phyloP scores from a whole-genome alignment of 2,797 vertebrate species.

The Melanotaenia trifasciata region DNA sequence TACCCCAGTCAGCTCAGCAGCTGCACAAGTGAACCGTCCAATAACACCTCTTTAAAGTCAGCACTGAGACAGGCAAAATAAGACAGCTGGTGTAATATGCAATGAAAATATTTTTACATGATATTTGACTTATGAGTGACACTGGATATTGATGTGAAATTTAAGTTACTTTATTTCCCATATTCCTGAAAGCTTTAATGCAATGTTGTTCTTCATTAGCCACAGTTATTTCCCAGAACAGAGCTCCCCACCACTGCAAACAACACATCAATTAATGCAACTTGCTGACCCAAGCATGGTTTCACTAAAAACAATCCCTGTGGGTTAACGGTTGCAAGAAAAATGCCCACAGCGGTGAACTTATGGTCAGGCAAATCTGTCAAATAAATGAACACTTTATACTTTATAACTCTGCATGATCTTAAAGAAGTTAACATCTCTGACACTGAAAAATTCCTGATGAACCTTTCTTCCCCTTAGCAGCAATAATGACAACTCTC shows the following conservation, averaged over 20 bases:
- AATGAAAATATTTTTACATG: slow-evolving; percentile 65
- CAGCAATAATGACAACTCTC: slow-evolving; percentile 55
- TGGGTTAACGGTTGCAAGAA: slow-evolving; percentile 34
- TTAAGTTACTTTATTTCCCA: slow-evolving; percentile 51
- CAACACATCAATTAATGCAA: slow-evolving; percentile 44
- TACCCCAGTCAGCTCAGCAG: slow-evolving; percentile 67
- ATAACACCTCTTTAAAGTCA: slow-evolving; percentile 77
- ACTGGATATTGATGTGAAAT: slow-evolving; percentile 67
- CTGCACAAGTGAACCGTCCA: slow-evolving; percentile 71
- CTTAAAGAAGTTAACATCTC: slow-evolving; percentile 7
- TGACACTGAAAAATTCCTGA: not conserved
- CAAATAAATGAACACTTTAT: slow-evolving; percentile 18
- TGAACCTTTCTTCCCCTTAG: slow-evolving; percentile 18
- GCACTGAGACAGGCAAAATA: slow-evolving; percentile 52
- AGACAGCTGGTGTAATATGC: slow-evolving; percentile 64
- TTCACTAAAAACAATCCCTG: slow-evolving; percentile 49
- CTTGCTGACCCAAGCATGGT: slow-evolving; percentile 52
- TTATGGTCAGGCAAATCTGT: slow-evolving; percentile 16
- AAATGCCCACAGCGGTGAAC: slow-evolving; percentile 32
- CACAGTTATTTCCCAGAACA: slow-evolving; percentile 51
- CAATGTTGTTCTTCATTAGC: slow-evolving; percentile 45
- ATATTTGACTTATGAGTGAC: slow-evolving; percentile 59
- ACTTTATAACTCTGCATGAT: not conserved
- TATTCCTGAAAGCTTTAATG: slow-evolving; percentile 51
- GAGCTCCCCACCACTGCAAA: slow-evolving; percentile 43